phyloP scores from a whole-genome alignment of 2,113 vertebrate species.

The chimpanzee (Pan troglodytes) region NHGRI_mPanTro3-v2.1_pri NC_072404.2:158252501-158253000 shows the following conservation, averaged over 20 bases:
- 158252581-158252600: not conserved
- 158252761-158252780: not conserved
- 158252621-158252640: constrained; percentile 13
- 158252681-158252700: not conserved
- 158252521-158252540: not conserved
- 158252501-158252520: not conserved
- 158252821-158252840: not conserved
- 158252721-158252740: not conserved
- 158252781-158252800: not conserved
- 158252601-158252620: not conserved
- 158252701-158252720: not conserved
- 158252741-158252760: not conserved
- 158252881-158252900: constrained; percentile 18
- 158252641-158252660: not conserved
- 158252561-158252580: not conserved
- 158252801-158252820: not conserved
- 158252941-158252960: not conserved
- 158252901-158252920: constrained; percentile 40
- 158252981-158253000: constrained; percentile 43
- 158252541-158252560: not conserved
- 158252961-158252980: constrained; percentile 45
- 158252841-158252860: constrained; percentile 11
- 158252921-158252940: constrained; percentile 34
- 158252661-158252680: not conserved
- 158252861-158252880: constrained; percentile 31